Evolutionary conservation across 1,140 invertebrate species (phyloP).

Genomic region (Bathynomus jamesi): DNA sequence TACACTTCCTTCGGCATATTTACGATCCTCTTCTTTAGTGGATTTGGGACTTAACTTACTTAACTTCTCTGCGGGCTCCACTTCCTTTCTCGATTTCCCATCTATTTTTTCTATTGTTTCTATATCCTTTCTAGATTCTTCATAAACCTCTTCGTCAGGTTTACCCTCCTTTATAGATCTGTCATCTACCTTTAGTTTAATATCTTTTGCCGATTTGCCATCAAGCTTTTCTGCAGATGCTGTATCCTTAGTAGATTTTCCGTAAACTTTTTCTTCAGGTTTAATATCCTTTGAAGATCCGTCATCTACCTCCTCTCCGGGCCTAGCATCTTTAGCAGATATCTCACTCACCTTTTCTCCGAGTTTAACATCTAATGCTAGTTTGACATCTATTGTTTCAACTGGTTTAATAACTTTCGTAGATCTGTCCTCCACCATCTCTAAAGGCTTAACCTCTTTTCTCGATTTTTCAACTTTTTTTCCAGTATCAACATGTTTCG

Average conservation of each 20-base stretch:
- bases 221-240: not conserved
- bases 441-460: not conserved
- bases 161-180: too few species aligned
- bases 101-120: too few species aligned
- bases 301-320: conserved; percentile 9
- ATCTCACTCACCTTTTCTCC: not conserved
- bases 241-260: not conserved
- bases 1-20: too few species aligned
- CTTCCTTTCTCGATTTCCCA: too few species aligned
- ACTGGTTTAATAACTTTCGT: not conserved
- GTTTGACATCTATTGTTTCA: too few species aligned
- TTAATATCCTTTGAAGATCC: conserved; percentile 3
- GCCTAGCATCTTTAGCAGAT: not conserved
- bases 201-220: not conserved
- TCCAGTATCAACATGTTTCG: too few species aligned
- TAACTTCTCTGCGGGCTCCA: too few species aligned
- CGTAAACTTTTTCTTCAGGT: not conserved
- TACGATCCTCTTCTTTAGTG: too few species aligned
- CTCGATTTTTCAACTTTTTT: not conserved
- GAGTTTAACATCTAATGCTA: not conserved
- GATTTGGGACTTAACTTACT: too few species aligned
- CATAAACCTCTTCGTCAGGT: not conserved
- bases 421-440: not conserved
- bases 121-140: not conserved
- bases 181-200: not conserved